Conservation (phyloP, 2,797 vertebrate species). For the Myripristis murdjan region DNA sequence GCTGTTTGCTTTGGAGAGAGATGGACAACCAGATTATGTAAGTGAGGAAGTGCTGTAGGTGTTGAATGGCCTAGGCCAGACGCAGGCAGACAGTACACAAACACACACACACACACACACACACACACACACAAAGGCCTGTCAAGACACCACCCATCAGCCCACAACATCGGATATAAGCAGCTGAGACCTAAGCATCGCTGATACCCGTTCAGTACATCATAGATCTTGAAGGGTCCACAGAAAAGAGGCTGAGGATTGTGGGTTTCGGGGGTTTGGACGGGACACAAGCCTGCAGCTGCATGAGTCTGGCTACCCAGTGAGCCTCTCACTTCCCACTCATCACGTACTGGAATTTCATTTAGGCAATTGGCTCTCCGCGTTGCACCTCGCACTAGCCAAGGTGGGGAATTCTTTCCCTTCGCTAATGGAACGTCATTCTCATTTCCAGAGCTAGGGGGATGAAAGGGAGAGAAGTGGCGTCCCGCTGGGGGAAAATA, state of each 20-base stretch:
- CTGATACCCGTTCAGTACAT: conserved; percentile 2
- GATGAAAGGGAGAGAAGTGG: conserved; percentile 64
- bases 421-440: conserved; percentile 65
- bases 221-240: conserved; percentile 18
- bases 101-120: conserved; percentile 4
- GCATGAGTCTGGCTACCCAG: conserved; percentile 41
- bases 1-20: conserved; percentile 31
- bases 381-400: conserved; percentile 58
- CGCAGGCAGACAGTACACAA: background rate
- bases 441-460: conserved; percentile 64
- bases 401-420: conserved; percentile 71
- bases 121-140: background rate
- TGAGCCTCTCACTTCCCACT: conserved; percentile 63
- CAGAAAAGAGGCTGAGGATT: conserved; percentile 5
- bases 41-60: conserved; percentile 34
- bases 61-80: conserved; percentile 13
- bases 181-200: background rate
- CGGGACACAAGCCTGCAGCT: conserved; percentile 49
- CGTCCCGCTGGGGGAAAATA: conserved; percentile 55
- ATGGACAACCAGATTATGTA: conserved; percentile 29
- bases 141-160: background rate
- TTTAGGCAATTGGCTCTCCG: conserved; percentile 67
- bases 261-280: conserved; percentile 37
- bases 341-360: conserved; percentile 75
- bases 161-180: background rate